phyloP scores from a whole-genome alignment of 1,140 invertebrate species.

The Zaprionus inermis region DNA sequence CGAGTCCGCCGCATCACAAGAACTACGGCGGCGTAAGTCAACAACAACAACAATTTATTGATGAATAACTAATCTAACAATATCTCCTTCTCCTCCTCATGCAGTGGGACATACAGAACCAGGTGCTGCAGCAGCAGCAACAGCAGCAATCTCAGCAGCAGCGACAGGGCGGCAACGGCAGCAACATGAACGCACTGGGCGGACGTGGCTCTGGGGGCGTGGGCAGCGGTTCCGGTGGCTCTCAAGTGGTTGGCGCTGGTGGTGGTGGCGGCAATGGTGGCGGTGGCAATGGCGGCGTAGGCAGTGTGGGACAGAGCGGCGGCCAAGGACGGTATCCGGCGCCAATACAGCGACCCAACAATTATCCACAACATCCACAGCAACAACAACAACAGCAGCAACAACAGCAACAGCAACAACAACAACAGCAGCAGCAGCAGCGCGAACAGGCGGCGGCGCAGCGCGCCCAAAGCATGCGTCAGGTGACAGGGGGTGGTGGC shows the following conservation, averaged over 20 bases:
- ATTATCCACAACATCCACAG: conserved; percentile 85
- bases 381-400: conserved; percentile 80
- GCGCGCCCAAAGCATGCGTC: conserved; percentile 78
- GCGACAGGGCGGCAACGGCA: conserved; percentile 60
- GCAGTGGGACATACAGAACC: conserved; percentile 84
- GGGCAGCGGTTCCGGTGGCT: conserved; percentile 57
- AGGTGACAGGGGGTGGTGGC: conserved; percentile 67
- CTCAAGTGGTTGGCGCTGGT: conserved; percentile 36
- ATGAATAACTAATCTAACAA: background rate
- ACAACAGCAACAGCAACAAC: conserved; percentile 74
- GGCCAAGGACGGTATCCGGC: conserved; percentile 81
- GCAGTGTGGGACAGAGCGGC: conserved; percentile 67
- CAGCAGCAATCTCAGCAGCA: conserved; percentile 53
- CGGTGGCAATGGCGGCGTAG: conserved; percentile 65
- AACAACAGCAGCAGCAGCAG: conserved; percentile 79
- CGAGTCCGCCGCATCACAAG: conserved; percentile 86
- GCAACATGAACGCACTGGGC: conserved; percentile 76
- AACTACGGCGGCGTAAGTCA: conserved; percentile 85
- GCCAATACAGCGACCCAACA: conserved; percentile 84
- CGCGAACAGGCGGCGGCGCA: conserved; percentile 68
- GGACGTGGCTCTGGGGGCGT: conserved; percentile 59
- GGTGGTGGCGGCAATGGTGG: conserved; percentile 57
- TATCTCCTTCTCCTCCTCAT: background rate
- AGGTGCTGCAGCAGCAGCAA: conserved; percentile 84
- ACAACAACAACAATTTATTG: background rate